A percentile compares a stretch with the other conserved stretches of the same genome.
phyloP scores from a whole-genome alignment of 92 coral and sea anemone genomes.

The Pocillopora meandrina region DNA sequence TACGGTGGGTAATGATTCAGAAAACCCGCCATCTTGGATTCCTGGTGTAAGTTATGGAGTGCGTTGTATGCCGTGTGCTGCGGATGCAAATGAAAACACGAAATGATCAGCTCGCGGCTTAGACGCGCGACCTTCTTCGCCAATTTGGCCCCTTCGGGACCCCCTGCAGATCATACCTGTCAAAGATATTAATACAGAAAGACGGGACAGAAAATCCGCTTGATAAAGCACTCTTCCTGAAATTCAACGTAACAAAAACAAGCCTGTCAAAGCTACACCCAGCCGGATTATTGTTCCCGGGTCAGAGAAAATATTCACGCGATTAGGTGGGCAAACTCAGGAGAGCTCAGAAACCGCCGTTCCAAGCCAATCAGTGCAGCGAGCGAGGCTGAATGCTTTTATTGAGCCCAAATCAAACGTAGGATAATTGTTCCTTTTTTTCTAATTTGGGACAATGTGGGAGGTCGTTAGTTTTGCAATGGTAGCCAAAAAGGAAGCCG shows the following conservation, averaged over 20 bases:
- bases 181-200: constrained; percentile 71
- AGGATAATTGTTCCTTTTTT: constrained; percentile 30
- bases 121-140: constrained; percentile 63
- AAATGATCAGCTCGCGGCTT: constrained; percentile 40
- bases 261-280: constrained; percentile 43
- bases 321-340: constrained; percentile 19
- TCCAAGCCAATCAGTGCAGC: neutral
- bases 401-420: neutral
- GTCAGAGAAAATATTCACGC: constrained; percentile 17
- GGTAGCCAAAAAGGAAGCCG: constrained; percentile 76
- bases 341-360: neutral
- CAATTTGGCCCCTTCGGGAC: constrained; percentile 41
- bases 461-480: constrained; percentile 59
- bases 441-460: constrained; percentile 85
- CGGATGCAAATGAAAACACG: constrained; percentile 31
- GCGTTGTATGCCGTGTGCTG: constrained; percentile 44
- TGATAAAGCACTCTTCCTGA: constrained; percentile 71
- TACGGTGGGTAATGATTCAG: constrained; percentile 88
- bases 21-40: constrained; percentile 84
- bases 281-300: constrained; percentile 24
- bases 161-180: constrained; percentile 87
- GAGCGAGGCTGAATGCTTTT: neutral
- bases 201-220: constrained; percentile 75
- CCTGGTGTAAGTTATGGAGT: constrained; percentile 24
- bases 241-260: constrained; percentile 59